Evolutionary conservation across 2,113 vertebrate genomes (phyloP), one percentile per base, ranked within the genome.

Genomic region (Apodemus sylvaticus): DNA sequence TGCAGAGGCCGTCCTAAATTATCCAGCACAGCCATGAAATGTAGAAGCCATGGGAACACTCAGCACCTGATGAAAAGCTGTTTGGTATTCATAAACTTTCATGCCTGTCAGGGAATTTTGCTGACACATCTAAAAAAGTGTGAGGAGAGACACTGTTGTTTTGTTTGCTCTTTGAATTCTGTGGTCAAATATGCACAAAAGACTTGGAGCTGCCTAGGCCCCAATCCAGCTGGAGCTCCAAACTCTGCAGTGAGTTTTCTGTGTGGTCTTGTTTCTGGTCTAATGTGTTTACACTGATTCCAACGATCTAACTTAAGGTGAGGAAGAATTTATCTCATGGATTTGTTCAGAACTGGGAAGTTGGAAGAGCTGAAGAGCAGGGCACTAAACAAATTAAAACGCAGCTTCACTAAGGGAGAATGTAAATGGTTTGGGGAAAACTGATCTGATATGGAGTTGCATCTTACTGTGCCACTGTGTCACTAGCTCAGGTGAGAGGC

Each of bases 361-460:
- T 45, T 48, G 48, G 70, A 58, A 78, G 36, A 71, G 45, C 36
- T 20, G 62, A 48, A 88, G 39, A 71, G 53, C 29, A 29, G 51
- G 0, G 0, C 5, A 20, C 22, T 31, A 10, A 66, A 3, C 22
- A 2, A 22, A 55, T 26, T 5, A n/a, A 68, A 34, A 73, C 3
- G 12, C 2, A 53, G 0, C 36, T 14, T 39, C 58, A 20, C 29
- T 1, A 1, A 51, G 92, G 68, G 73, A 26, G 2, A 1, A 22
- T 8, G 9, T 12, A 16, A 26, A 22, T 22, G 3, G 6, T 7
- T 55, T 6, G 3, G 22, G 36, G 90, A 17, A 4, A 55, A 66
- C 2, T 1, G 0, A n/a, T 45, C 5, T 22, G 0, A 1, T 5
- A 5, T 2, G 1, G 6, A 19, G 17, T 24, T 2, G 6, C 4